Conservation (phyloP, 2,113 vertebrate genomes). For the Actenoides lindsayi region DNA sequence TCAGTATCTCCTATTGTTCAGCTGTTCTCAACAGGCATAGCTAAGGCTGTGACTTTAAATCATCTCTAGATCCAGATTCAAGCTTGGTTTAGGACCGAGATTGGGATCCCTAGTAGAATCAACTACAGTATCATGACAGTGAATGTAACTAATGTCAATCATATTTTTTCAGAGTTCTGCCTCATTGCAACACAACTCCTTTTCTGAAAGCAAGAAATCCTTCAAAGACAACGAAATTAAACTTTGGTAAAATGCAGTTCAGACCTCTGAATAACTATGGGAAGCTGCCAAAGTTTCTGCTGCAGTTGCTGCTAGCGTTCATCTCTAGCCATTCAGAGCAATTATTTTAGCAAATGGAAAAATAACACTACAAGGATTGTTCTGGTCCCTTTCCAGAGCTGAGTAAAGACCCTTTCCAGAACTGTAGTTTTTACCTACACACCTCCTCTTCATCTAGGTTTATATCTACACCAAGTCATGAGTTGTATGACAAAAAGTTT, state of each 20-base stretch:
- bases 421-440: neutral
- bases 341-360: neutral
- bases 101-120: neutral
- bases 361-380: neutral
- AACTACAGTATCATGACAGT: neutral
- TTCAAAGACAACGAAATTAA: neutral
- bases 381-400: neutral
- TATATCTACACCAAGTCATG: neutral
- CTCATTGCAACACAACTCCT: neutral
- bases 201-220: neutral
- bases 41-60: neutral
- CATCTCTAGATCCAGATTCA: neutral
- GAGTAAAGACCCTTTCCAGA: neutral
- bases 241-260: neutral
- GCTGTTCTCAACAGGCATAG: neutral
- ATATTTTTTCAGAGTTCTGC: neutral
- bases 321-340: neutral
- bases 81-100: neutral
- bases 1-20: neutral
- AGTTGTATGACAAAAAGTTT: neutral
- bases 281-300: neutral
- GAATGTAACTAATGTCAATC: neutral
- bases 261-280: neutral
- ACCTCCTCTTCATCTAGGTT: neutral
- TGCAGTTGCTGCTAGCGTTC: neutral